Evolutionary conservation across 2,888 invertebrate species (phyloP).

Genomic region (Scaptomyza tumidula): DNA sequence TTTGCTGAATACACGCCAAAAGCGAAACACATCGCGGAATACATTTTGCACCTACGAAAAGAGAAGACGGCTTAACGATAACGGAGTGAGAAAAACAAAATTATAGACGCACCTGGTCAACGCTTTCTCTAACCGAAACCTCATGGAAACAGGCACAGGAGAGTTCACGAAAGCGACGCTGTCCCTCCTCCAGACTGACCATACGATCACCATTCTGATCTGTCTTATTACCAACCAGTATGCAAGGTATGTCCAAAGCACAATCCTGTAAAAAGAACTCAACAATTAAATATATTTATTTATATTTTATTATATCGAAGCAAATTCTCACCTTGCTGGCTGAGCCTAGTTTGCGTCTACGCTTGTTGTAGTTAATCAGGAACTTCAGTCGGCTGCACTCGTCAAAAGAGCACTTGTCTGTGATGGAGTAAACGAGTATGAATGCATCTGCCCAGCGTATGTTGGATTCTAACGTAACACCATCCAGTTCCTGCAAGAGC

Average conservation of each 20-base stretch:
- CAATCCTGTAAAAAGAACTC: slow-evolving; percentile 85
- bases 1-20: slow-evolving; percentile 90
- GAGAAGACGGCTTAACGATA: slow-evolving; percentile 23
- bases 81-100: not conserved
- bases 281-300: not conserved
- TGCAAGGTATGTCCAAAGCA: slow-evolving; percentile 89
- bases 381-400: slow-evolving; percentile 93
- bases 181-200: slow-evolving; percentile 91
- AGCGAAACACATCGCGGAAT: slow-evolving; percentile 90
- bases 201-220: slow-evolving; percentile 92
- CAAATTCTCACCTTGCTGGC: slow-evolving; percentile 85
- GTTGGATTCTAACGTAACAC: slow-evolving; percentile 89
- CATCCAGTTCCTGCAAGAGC: slow-evolving; percentile 87
- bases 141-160: slow-evolving; percentile 94
- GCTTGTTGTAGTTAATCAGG: slow-evolving; percentile 91
- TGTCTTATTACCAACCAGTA: slow-evolving; percentile 92
- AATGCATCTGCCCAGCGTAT: slow-evolving; percentile 96
- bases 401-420: slow-evolving; percentile 95
- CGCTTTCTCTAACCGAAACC: slow-evolving; percentile 93
- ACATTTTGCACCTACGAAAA: slow-evolving; percentile 88
- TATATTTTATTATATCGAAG: not conserved
- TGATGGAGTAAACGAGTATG: slow-evolving; percentile 93
- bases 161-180: slow-evolving; percentile 90
- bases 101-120: slow-evolving; percentile 88
- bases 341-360: slow-evolving; percentile 88